A percentile compares a stretch with the other conserved stretches of the same genome.
Evolutionary conservation across 1,140 invertebrate species (phyloP).

Genomic region (Drosophila repleta): DNA sequence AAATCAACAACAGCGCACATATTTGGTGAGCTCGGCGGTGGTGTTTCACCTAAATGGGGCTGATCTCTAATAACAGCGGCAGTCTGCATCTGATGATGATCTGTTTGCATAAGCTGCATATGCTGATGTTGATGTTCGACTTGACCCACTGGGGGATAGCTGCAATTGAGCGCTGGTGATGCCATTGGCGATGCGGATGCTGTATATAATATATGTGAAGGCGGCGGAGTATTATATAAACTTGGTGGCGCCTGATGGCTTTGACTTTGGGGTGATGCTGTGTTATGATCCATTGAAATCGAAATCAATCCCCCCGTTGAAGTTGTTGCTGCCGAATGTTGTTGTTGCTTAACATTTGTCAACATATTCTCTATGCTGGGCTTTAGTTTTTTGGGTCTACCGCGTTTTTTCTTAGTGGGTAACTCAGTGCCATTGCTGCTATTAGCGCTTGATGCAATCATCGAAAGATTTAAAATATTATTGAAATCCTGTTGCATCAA

Average conservation of each 20-base stretch:
- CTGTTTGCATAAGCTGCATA: conserved; percentile 22
- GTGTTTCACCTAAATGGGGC: conserved; percentile 66
- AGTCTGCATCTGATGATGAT: conserved; percentile 31
- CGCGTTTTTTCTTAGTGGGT: conserved; percentile 91
- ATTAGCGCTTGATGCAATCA: conserved; percentile 35
- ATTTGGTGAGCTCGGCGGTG: conserved; percentile 73
- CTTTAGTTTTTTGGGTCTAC: conserved; percentile 92
- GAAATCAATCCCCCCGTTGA: conserved; percentile 19
- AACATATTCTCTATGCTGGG: conserved; percentile 81
- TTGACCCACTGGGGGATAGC: conserved; percentile 52
- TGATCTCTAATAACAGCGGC: conserved; percentile 43
- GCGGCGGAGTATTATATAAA: conserved; percentile 65
- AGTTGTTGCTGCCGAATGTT: conserved; percentile 13
- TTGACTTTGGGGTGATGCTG: conserved; percentile 54
- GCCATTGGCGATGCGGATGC: conserved; percentile 74
- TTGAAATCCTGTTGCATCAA: conserved; percentile 64
- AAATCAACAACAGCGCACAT: conserved; percentile 70
- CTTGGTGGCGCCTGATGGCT: conserved; percentile 66
- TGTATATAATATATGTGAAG: conserved; percentile 65
- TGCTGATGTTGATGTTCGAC: conserved; percentile 25
- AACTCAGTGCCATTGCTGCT: conserved; percentile 68
- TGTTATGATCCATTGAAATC: conserved; percentile 56
- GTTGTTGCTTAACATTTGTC: not conserved
- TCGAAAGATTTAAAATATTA: conserved; percentile 75
- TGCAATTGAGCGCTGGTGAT: conserved; percentile 70